phyloP scores from a whole-genome alignment of 2,888 invertebrate species.

The Xanthia icteritia region DNA sequence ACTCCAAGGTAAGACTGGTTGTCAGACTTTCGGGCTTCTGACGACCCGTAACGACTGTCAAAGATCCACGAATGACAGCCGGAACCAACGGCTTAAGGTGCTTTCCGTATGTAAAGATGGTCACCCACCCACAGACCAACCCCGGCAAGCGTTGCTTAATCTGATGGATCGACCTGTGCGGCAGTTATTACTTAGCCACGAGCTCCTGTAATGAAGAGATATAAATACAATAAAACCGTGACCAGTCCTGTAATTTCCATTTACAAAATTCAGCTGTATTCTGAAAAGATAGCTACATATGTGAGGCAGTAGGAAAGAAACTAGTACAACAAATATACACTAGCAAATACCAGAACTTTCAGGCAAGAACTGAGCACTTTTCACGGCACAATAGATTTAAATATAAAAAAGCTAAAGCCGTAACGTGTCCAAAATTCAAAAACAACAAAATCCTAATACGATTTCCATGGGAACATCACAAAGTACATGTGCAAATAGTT shows the following conservation, averaged over 20 bases:
- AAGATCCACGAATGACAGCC: too few species aligned
- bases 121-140: too few species aligned
- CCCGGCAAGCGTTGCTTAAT: too few species aligned
- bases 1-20: too few species aligned
- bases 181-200: too few species aligned
- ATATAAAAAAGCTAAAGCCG: conserved; percentile 7
- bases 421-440: conserved; percentile 64
- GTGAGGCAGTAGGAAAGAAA: neutral
- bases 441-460: conserved; percentile 80
- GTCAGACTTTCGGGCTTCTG: too few species aligned
- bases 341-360: neutral
- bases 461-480: conserved; percentile 82
- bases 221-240: neutral
- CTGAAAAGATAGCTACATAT: too few species aligned
- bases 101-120: too few species aligned
- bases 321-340: neutral
- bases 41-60: too few species aligned
- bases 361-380: neutral
- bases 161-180: too few species aligned
- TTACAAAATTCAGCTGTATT: neutral
- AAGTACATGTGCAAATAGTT: conserved; percentile 82
- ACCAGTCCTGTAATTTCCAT: neutral
- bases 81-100: too few species aligned
- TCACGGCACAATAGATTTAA: neutral
- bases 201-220: neutral